Conservation (phyloP, 2,797 vertebrate genomes). For the Glossophaga mutica region DNA sequence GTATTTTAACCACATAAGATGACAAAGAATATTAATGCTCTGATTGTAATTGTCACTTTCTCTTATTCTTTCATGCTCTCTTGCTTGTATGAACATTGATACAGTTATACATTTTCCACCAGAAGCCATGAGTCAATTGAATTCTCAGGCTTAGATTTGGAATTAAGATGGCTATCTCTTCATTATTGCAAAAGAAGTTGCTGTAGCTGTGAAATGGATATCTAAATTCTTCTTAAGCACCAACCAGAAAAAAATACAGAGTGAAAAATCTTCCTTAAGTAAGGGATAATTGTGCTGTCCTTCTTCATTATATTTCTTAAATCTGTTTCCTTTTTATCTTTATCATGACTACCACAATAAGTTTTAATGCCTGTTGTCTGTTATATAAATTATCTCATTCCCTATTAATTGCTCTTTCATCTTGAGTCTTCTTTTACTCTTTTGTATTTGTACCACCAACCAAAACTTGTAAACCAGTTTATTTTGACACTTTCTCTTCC, state of each 20-base stretch:
- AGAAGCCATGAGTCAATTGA: neutral
- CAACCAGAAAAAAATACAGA: neutral
- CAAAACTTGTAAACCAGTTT: neutral
- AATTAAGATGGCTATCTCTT: neutral
- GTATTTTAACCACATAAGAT: neutral
- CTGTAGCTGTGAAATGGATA: neutral
- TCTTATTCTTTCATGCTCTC: neutral
- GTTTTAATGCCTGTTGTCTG: neutral
- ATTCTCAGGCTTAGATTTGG: neutral
- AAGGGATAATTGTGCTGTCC: neutral
- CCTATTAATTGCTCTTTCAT: neutral
- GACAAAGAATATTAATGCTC: neutral
- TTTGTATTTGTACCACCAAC: neutral
- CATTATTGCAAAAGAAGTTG: neutral
- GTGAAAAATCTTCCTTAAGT: neutral
- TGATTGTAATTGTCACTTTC: neutral
- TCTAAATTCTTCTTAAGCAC: neutral
- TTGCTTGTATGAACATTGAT: neutral
- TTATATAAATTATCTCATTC: conserved; percentile 12
- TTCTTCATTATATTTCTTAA: conserved; percentile 25
- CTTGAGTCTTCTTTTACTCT: neutral
- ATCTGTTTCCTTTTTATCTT: neutral
- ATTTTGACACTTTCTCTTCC: neutral
- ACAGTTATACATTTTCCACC: neutral
- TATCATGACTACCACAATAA: neutral